Conservation (phyloP, 92 coral and sea anemone genomes). For the Umimayanthus chanpuru region DNA sequence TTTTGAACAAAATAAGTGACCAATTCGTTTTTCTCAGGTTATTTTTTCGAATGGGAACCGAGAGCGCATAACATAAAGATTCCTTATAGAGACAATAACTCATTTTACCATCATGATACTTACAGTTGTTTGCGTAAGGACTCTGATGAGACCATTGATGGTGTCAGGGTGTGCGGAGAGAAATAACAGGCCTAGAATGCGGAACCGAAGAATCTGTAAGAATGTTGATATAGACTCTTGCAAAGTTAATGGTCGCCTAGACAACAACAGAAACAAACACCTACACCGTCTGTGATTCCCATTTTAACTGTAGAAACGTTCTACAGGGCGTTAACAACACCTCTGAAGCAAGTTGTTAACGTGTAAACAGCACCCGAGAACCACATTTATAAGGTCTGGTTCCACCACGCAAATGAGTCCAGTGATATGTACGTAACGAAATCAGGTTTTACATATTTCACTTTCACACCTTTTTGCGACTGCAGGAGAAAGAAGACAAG, state of each 20-base stretch:
- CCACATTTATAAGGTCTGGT: background rate
- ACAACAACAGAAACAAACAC: background rate
- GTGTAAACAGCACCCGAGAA: background rate
- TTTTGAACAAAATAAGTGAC: too few species aligned
- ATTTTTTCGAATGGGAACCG: too few species aligned
- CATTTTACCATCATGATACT: conserved; percentile 37
- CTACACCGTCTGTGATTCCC: background rate
- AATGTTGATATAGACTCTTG: background rate
- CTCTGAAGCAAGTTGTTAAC: background rate
- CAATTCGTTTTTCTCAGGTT: too few species aligned
- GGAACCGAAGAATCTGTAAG: background rate
- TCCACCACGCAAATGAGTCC: background rate
- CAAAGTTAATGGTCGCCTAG: background rate
- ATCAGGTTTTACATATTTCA: background rate
- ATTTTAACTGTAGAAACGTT: background rate
- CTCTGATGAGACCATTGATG: conserved; percentile 87
- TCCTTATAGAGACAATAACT: background rate
- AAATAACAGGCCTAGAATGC: conserved; percentile 79
- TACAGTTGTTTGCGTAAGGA: conserved; percentile 96
- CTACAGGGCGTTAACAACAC: background rate
- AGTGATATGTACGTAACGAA: background rate
- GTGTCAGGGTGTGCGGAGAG: conserved; percentile 92
- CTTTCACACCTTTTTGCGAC: conserved; percentile 82
- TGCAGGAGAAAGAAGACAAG: conserved; percentile 80
- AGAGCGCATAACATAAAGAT: background rate